Percentiles rank a stretch among this genome's conserved stretches.
These are phyloP conservation scores for Arge pagana DNA, from an alignment of 2,888 invertebrate genomes.

Conservation along the genomic window DNA sequence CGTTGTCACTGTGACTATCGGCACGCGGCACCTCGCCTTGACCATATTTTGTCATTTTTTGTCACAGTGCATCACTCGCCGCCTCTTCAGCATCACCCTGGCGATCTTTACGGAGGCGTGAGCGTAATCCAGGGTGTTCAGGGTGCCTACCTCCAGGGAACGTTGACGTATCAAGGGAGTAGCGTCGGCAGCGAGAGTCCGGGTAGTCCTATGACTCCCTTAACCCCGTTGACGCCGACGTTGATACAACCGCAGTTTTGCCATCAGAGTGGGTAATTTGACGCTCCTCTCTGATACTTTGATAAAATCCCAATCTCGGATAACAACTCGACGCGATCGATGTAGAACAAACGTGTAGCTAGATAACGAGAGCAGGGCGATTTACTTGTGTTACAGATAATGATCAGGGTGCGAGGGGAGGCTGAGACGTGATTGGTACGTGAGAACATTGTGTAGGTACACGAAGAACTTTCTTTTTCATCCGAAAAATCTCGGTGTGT, in stretches of 20 bases:
- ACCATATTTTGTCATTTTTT: neutral
- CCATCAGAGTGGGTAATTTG: conserved; percentile 44
- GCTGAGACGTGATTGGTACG: neutral
- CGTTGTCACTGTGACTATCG: too few species aligned
- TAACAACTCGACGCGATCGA: too few species aligned
- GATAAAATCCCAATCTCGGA: too few species aligned
- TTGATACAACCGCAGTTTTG: conserved; percentile 49
- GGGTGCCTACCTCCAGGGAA: conserved; percentile 43
- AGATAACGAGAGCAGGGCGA: conserved; percentile 11
- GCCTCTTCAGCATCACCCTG: conserved; percentile 47
- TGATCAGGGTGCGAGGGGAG: conserved; percentile 10
- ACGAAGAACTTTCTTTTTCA: neutral
- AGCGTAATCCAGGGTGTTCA: conserved; percentile 37
- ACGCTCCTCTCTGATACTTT: too few species aligned
- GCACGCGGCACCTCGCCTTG: too few species aligned
- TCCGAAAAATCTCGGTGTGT: neutral
- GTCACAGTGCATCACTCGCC: conserved; percentile 48
- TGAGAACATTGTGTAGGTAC: neutral
- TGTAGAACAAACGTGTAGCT: too few species aligned
- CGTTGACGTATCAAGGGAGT: conserved; percentile 47
- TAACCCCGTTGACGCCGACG: conserved; percentile 48
- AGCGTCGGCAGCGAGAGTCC: conserved; percentile 51
- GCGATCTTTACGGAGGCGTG: conserved; percentile 44
- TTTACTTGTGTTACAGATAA: conserved; percentile 19
- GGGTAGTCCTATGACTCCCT: conserved; percentile 48